Base-by-base conservation (phyloP, 1,140 invertebrate genomes). In the Zaprionus vittiger region DNA sequence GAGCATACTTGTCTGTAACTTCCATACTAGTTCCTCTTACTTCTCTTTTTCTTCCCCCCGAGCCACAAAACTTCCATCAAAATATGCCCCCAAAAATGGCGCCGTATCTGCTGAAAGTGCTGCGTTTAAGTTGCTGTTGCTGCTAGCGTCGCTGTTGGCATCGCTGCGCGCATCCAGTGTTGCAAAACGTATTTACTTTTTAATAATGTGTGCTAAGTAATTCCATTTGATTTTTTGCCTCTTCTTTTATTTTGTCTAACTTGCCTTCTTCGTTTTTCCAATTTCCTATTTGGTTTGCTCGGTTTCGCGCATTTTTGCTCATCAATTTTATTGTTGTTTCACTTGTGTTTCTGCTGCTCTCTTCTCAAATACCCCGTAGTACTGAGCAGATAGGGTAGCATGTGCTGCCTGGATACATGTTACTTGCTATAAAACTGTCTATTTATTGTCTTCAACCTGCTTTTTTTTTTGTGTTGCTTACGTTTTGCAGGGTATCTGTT, bases 201-300 rank as follows among this genome's bases (percentile, higher is more conserved):
- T 73, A 73, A 80, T 73, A 80, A 80, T 80, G 61, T 77, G 66
- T 78, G 41, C 65, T 64, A 47, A 73, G 75, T 69, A 78, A 78
- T 66, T 80, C 47, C 52, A 74, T 74, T 73, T 77, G 63, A 72
- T 76, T 79, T 64, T 57, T 65, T 64, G 60, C 31, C 17, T 62
- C 5, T 14, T 20, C n/a, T 62, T 62, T 14, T 67, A 38, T 66
- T 34, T 52, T 55, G 9, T 20, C 38, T n/a, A 41, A n/a, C 38
- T 41, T 38, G 12, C 6, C 41, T 44, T n/a, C 15, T n/a, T 7
- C 41, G 20, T 14, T 55, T 56, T 56, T 56, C 54, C 54, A 37
- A 22, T 59, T 49, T 60, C 12, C 26, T 63, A 62, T 70, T 70
- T 24, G 44, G 4, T 28, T 47, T 69, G 15, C 52, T n/a, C n/a